Percentiles rank a stretch among this genome's conserved stretches.
Evolutionary conservation across 64 coral and sea anemone genomes (phyloP).

Genomic region (Pocillopora verrucosa): DNA sequence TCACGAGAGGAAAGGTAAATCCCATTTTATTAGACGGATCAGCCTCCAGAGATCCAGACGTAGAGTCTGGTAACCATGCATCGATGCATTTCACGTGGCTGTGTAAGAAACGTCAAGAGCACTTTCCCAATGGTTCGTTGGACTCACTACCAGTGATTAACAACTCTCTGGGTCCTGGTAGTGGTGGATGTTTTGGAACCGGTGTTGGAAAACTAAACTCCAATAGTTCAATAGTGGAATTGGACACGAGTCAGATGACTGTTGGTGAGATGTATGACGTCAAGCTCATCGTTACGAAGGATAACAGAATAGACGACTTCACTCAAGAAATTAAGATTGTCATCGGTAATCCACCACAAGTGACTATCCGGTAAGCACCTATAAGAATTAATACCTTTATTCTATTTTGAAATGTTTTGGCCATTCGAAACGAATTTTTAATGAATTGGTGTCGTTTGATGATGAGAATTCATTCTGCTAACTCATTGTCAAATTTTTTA

Average conservation of each 20-base stretch:
- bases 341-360: slow-evolving; percentile 38
- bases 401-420: background rate
- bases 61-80: slow-evolving; percentile 4
- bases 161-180: background rate
- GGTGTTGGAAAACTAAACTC: slow-evolving; percentile 46
- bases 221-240: background rate
- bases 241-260: slow-evolving; percentile 32
- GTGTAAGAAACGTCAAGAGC: slow-evolving; percentile 56
- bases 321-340: slow-evolving; percentile 54
- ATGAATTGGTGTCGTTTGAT: too few relatives aligned
- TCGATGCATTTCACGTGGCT: slow-evolving; percentile 66
- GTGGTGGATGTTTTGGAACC: slow-evolving; percentile 58
- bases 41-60: slow-evolving; percentile 39
- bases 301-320: background rate
- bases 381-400: background rate
- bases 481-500: too few relatives aligned
- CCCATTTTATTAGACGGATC: slow-evolving; percentile 41
- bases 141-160: background rate
- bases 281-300: slow-evolving; percentile 45
- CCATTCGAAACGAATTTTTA: background rate
- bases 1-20: background rate
- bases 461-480: too few relatives aligned
- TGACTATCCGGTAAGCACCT: background rate
- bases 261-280: slow-evolving; percentile 14
- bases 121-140: background rate